Base-by-base conservation (phyloP, 2,888 invertebrate genomes). In the Bembecia ichneumoniformis region DNA sequence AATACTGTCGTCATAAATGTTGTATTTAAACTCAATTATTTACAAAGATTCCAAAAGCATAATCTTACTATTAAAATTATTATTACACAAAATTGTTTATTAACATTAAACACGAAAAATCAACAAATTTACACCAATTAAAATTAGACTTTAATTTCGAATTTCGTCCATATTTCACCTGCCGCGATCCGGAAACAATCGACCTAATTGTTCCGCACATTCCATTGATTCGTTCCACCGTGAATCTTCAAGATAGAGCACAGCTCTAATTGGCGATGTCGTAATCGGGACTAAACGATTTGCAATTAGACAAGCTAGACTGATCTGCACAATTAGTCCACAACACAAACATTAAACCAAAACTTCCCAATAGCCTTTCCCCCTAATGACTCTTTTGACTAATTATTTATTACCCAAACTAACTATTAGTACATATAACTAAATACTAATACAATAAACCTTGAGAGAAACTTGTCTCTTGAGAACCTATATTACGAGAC, bases 401-500 rank as follows among this genome's bases (percentile, higher is more conserved):
- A 40, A 40, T 40, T 40, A n/a, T 13, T 13, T 40, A 40, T 40
- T 40, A 40, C 7, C 14, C 4, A 5, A 14, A 13, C 13, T n/a
- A 13, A 14, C 11, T 35, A 35, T 11, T n/a, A 40, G 40, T 40
- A 40, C 40, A 11, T 40, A 40, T 40, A 40, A 40, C 40, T 14
- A 40, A 9, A 5, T 4, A n/a, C 40, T 40, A 13, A 40, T 40
- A 40, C 11, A n/a, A 40, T 40, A 40, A 40, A n/a, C n/a, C 40
- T 40, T 40, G 13, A 40, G 13, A n/a, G 14, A 40, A 14, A 4
- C 16, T 44, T 44, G 16, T 44, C 16, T 15, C 44, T 13, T 44
- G 11, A 16, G 14, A 13, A 3, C 28, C 28, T 44, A 44, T 64
- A 66, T 58, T 63, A 53, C 62, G 66, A 67, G 74, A 74, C 74